phyloP scores from a whole-genome alignment of 2,888 invertebrate species.

The Aleiodes leptofemur region DNA sequence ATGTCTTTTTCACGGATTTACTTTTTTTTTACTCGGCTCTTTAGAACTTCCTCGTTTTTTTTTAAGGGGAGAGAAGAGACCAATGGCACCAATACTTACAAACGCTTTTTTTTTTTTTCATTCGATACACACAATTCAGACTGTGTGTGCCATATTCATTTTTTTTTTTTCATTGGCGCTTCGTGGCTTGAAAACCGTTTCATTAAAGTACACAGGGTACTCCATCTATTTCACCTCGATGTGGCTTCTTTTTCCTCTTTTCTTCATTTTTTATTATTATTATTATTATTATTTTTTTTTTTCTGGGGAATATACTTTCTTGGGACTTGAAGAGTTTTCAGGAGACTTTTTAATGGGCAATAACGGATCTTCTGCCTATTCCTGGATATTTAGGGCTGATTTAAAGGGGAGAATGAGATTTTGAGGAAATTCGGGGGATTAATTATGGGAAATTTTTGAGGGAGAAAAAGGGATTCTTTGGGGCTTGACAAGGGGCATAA shows the following conservation, averaged over 20 bases:
- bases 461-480: too few relatives aligned
- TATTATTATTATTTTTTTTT: slow-evolving; percentile 13
- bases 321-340: slow-evolving; percentile 41
- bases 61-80: background rate
- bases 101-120: background rate
- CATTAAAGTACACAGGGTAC: slow-evolving; percentile 34
- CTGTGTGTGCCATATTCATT: slow-evolving; percentile 5
- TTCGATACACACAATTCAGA: slow-evolving; percentile 7
- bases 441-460: too few relatives aligned
- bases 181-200: slow-evolving; percentile 42
- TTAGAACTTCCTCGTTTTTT: slow-evolving; percentile 6
- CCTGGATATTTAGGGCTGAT: background rate
- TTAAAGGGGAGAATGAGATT: background rate
- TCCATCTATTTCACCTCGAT: slow-evolving; percentile 19
- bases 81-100: background rate
- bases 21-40: slow-evolving; percentile 33
- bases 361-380: slow-evolving; percentile 37
- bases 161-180: slow-evolving; percentile 27
- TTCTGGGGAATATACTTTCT: slow-evolving; percentile 3
- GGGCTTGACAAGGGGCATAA: too few relatives aligned
- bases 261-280: too few relatives aligned
- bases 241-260: background rate
- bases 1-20: slow-evolving; percentile 4
- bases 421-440: slow-evolving; percentile 1
- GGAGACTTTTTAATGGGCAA: slow-evolving; percentile 47